Conservation (phyloP, 2,113 vertebrate species). For the Zosterops hypoxanthus region DNA sequence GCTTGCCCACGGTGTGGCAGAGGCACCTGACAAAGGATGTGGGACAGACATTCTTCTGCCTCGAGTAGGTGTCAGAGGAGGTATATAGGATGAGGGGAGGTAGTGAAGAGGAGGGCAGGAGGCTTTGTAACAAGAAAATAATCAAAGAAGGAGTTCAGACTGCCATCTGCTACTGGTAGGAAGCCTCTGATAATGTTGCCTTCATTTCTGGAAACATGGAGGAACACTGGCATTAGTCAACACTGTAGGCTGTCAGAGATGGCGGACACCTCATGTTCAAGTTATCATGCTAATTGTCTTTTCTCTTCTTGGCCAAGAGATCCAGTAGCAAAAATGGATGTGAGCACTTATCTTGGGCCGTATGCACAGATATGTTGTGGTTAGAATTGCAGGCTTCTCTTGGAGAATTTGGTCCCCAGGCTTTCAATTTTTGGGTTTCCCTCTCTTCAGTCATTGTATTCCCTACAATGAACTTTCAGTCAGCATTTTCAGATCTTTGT, state of each 20-base stretch:
- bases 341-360: not conserved
- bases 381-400: not conserved
- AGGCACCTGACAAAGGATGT: not conserved
- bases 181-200: not conserved
- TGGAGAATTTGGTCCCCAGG: not conserved
- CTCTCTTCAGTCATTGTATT: not conserved
- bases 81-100: not conserved
- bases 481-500: not conserved
- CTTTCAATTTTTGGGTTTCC: not conserved
- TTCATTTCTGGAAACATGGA: not conserved
- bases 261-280: not conserved
- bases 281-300: not conserved
- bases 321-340: not conserved
- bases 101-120: not conserved
- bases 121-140: not conserved
- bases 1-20: not conserved
- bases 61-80: not conserved
- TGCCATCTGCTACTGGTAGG: not conserved
- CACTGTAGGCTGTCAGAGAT: not conserved
- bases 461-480: not conserved
- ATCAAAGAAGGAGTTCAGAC: not conserved
- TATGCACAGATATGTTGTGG: fast-evolving
- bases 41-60: not conserved
- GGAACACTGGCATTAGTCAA: not conserved
- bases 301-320: not conserved